These are phyloP conservation scores for Bombylius major DNA, from an alignment of 2,888 invertebrate genomes.

Conservation along the genomic window DNA sequence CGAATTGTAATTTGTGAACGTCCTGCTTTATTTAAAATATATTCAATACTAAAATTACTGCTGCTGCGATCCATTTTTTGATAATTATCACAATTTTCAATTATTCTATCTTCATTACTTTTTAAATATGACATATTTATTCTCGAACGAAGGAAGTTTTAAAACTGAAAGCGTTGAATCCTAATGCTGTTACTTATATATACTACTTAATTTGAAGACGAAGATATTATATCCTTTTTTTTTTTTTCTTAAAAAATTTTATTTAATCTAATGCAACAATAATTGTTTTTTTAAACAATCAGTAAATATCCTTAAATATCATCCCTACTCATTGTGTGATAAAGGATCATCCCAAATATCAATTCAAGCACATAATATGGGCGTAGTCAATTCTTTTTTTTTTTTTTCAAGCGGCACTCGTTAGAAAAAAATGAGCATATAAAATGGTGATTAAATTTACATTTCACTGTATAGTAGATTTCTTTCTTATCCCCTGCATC, in stretches of 20 bases:
- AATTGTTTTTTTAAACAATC: too few relatives aligned
- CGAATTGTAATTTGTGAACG: slow-evolving; percentile 22
- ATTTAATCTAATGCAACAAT: too few relatives aligned
- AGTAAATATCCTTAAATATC: too few relatives aligned
- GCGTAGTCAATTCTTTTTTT: slow-evolving; percentile 9
- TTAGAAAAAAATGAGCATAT: not conserved
- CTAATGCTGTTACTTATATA: too few relatives aligned
- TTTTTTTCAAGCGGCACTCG: not conserved
- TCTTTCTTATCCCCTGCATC: not conserved
- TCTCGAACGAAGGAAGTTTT: too few relatives aligned
- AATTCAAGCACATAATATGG: slow-evolving; percentile 11
- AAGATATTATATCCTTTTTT: too few relatives aligned
- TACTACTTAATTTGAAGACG: too few relatives aligned
- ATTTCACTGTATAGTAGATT: not conserved
- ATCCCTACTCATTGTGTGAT: too few relatives aligned
- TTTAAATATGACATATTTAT: too few relatives aligned
- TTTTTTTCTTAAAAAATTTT: too few relatives aligned
- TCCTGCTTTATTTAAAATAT: slow-evolving; percentile 46
- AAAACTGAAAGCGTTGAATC: too few relatives aligned
- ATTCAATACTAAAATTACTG: slow-evolving; percentile 46
- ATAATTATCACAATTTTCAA: not conserved
- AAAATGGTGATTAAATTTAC: slow-evolving; percentile 1
- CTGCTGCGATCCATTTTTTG: slow-evolving; percentile 3
- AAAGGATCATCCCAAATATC: slow-evolving; percentile 13
- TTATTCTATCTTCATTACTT: too few relatives aligned